Conservation (phyloP, 2,888 invertebrate species). For the Drosophila antonietae region DNA sequence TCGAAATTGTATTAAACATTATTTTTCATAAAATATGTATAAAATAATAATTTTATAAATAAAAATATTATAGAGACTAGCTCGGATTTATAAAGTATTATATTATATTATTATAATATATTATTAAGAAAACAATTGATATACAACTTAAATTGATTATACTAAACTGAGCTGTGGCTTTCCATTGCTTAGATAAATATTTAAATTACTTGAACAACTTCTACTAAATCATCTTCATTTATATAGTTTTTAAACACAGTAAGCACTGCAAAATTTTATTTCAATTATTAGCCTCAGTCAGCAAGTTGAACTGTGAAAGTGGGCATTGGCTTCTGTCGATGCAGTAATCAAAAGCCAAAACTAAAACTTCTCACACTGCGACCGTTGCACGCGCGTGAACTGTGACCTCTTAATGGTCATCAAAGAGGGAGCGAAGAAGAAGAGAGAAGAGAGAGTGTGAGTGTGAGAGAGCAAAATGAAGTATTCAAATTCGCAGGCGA, state of each 20-base stretch:
- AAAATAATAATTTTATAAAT: too few species aligned
- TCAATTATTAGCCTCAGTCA: slow-evolving; percentile 15
- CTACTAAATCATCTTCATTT: not conserved
- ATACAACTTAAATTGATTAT: too few species aligned
- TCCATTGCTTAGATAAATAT: not conserved
- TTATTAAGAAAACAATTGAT: too few species aligned
- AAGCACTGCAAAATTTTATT: not conserved
- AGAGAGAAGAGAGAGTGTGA: not conserved
- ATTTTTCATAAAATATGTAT: too few species aligned
- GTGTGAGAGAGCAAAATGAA: slow-evolving; percentile 42
- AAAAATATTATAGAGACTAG: too few species aligned
- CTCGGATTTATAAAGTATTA: too few species aligned
- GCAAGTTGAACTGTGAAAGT: slow-evolving; percentile 10
- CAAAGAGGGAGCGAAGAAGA: slow-evolving; percentile 1
- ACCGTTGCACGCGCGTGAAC: slow-evolving; percentile 64
- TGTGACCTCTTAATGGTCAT: slow-evolving; percentile 57
- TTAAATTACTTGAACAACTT: not conserved
- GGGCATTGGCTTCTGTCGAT: slow-evolving; percentile 34
- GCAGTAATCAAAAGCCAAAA: slow-evolving; percentile 12
- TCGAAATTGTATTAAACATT: too few species aligned
- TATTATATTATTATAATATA: too few species aligned
- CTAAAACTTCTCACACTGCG: slow-evolving; percentile 49
- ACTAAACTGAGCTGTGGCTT: too few species aligned
- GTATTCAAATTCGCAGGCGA: slow-evolving; percentile 71
- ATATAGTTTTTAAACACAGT: not conserved